These are phyloP conservation scores for Drosophila truncata DNA, from an alignment of 1,140 invertebrate genomes.

Conservation along the genomic window DNA sequence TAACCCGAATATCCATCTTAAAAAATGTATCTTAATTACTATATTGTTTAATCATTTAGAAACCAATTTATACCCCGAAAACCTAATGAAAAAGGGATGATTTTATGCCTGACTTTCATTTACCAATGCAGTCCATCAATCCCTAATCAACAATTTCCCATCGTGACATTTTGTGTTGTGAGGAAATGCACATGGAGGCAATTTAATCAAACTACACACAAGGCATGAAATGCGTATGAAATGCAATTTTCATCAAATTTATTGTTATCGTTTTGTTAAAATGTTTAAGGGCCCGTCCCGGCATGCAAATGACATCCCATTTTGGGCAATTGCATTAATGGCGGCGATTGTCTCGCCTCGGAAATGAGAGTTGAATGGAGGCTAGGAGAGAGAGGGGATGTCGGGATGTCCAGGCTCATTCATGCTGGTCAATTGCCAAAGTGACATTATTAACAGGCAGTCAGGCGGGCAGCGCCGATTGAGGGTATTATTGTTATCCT, in stretches of 20 bases:
- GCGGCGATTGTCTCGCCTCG: conserved; percentile 62
- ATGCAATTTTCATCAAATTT: conserved; percentile 81
- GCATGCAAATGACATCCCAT: conserved; percentile 71
- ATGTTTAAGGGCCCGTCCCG: conserved; percentile 47
- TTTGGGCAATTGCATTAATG: conserved; percentile 77
- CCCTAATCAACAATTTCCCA: conserved; percentile 16
- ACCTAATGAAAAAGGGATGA: background rate
- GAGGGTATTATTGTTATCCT: conserved; percentile 78
- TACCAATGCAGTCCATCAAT: conserved; percentile 8
- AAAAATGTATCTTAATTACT: background rate
- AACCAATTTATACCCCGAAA: background rate
- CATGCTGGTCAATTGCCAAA: conserved; percentile 81
- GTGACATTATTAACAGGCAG: conserved; percentile 70
- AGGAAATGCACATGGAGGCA: conserved; percentile 29
- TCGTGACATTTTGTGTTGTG: conserved; percentile 12
- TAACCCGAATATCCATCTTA: background rate
- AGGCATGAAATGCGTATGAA: conserved; percentile 72
- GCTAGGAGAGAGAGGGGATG: background rate
- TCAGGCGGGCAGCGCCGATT: conserved; percentile 68
- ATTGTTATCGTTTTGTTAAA: conserved; percentile 72
- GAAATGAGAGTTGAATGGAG: conserved; percentile 10
- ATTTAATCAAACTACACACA: conserved; percentile 73
- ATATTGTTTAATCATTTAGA: background rate
- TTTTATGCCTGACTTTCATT: background rate
- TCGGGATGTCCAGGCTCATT: conserved; percentile 49